Base-by-base conservation (phyloP, 2,113 vertebrate genomes). In the Oreochromis aureus region DNA sequence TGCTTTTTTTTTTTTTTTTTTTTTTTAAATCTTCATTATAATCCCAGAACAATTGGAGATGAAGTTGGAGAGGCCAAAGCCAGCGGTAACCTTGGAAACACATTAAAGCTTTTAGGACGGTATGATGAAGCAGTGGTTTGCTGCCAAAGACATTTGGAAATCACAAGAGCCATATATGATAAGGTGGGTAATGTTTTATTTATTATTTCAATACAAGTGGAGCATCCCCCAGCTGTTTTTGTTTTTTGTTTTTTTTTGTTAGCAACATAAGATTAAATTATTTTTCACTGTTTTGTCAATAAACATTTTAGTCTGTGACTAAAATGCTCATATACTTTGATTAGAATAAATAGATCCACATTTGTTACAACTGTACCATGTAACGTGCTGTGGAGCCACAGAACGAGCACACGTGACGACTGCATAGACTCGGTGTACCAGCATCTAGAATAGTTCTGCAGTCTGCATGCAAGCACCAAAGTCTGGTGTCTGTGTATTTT, bases 81-180 rank as follows among this genome's bases (percentile, higher is more conserved):
- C 84, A 99, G 98, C 76, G 98, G 98, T 27, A 99, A 99, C 90
- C 97, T 99, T 85, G 99, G 98, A 59, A 99, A 99, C 94, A 99
- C 99, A 5, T 95, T 99, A 84, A 99, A 99, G 92, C 97, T 99
- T 87, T 96, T 99, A 90, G 98, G 99, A 18, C 98, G 98, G 63
- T 99, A 98, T 93, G 97, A 99, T 56, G 99, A 99, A 96, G 99
- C 99, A 3, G 91, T 98, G 4, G 94, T 98, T 94, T 99, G 98
- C 94, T 99, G 98, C 95, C 98, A 99, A 18, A 97, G 98, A 94
- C 99, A 99, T 92, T 94, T 99, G 88, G 98, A 99, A 86, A 98
- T 99, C 94, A 98, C 98, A 46, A 97, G 96, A 94, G 97, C 98
- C 83, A 96, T 98, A 76, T 97, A 97, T 87, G 98, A 99, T 94